Evolutionary conservation across 2,888 invertebrate species (phyloP), one percentile per base, ranked within the genome.

Genomic region (Limulus polyphemus): DNA sequence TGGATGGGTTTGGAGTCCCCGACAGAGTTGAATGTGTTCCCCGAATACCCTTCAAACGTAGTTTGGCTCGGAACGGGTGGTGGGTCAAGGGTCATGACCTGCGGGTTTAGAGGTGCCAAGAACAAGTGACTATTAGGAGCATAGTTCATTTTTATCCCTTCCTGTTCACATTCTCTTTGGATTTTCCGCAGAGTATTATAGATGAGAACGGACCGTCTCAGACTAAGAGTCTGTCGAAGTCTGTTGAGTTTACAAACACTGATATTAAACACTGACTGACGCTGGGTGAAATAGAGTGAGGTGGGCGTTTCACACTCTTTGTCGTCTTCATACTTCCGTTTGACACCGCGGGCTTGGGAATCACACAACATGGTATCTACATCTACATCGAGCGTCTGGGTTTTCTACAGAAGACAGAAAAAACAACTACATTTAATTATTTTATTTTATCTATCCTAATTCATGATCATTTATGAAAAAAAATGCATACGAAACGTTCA

Each of bases 181-280:
- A 92, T 86, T 75, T 86, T 84, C 75, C 91, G 85, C 69, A 93
- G 77, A 62, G 93, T 92, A 78, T 93, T 93, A 81, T 91, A 91
- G 73, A 94, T 92, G 67, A 94, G 84, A 74, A 94, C 93, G 57
- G 91, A 92, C 67, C 91, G 84, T 72, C 90, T 83, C 64, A 94
- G 80, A 65, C 90, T 89, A 1, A 32, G 32, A 70, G 88, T 88
- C 77, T 91, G 90, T 61, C 90, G 83, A n/a, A 54, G 32, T 72
- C 89, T 83, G 74, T 89, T 88, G 69, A 94, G 80, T 78, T 94
- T 94, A 77, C 88, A 86, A 85, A 93, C 90, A 69, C 91, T 92
- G 69, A 92, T 83, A 77, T 92, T 90, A 76, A 93, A 84, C 75
- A 93, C 89, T 73, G 90, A 88, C 73, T 90, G 83, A 61, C 93